phyloP scores from a whole-genome alignment of 1,140 invertebrate genomes.

The Drosophila biarmipes region DNA sequence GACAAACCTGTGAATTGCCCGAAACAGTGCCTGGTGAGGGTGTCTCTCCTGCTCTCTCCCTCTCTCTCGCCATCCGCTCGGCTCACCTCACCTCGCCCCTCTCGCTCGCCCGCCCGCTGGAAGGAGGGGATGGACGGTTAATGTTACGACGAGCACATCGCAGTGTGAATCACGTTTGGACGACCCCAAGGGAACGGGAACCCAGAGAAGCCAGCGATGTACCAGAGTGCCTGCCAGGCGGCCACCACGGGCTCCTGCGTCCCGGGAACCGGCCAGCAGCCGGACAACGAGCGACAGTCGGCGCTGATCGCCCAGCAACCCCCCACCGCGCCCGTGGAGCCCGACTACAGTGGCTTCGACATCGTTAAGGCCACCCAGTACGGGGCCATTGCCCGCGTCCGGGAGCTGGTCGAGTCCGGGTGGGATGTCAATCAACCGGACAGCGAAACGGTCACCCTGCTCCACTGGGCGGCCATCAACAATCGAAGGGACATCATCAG shows the following conservation, averaged over 20 bases:
- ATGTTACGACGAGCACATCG: slow-evolving; percentile 54
- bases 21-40: slow-evolving; percentile 65
- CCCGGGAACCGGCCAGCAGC: slow-evolving; percentile 85
- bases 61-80: slow-evolving; percentile 17
- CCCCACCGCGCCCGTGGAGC: slow-evolving; percentile 86
- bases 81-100: slow-evolving; percentile 18
- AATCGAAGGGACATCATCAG: slow-evolving; percentile 96
- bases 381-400: slow-evolving; percentile 93
- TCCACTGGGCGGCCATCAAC: slow-evolving; percentile 99
- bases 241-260: slow-evolving; percentile 85
- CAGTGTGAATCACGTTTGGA: slow-evolving; percentile 73
- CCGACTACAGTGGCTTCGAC: slow-evolving; percentile 94
- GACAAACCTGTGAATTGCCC: slow-evolving; percentile 58
- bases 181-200: slow-evolving; percentile 44
- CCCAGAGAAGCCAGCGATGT: slow-evolving; percentile 84
- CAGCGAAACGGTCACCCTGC: slow-evolving; percentile 95
- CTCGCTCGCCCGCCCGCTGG: slow-evolving; percentile 21
- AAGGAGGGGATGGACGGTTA: slow-evolving; percentile 71
- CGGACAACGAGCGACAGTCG: slow-evolving; percentile 85
- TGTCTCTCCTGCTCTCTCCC: slow-evolving; percentile 42
- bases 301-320: slow-evolving; percentile 86
- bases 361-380: slow-evolving; percentile 98
- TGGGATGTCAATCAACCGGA: slow-evolving; percentile 96
- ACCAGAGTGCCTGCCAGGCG: slow-evolving; percentile 88
- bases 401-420: slow-evolving; percentile 94